A percentile compares a stretch with the other conserved stretches of the same genome.
Conservation (phyloP, 2,888 invertebrate genomes). For the Mesorhabditis belari region DNA sequence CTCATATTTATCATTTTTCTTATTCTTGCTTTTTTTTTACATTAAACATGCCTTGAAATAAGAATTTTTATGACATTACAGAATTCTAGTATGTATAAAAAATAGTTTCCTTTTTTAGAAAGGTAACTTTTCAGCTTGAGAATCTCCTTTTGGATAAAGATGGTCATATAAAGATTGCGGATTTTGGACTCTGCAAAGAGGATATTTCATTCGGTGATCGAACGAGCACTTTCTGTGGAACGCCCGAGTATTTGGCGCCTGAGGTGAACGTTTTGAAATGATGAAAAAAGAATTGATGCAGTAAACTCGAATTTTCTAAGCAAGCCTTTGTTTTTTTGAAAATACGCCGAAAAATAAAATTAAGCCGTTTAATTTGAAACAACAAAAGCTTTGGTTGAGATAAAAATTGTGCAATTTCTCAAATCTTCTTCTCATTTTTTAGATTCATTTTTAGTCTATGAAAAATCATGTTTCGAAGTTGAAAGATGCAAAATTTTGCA, state of each 20-base stretch:
- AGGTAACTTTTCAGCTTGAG: conserved; percentile 67
- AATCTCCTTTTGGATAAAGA: conserved; percentile 95
- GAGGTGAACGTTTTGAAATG: conserved; percentile 66
- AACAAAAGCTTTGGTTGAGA: no score
- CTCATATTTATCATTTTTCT: no score
- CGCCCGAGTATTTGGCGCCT: conserved; percentile 89
- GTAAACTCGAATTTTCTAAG: not conserved
- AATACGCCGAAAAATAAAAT: no score
- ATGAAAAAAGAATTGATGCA: not conserved
- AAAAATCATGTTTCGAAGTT: not conserved
- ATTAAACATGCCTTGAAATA: no score
- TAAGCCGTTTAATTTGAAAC: no score
- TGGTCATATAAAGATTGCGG: conserved; percentile 98
- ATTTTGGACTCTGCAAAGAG: conserved; percentile 99
- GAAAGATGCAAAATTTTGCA: not conserved
- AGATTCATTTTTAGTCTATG: not conserved
- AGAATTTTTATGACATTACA: no score
- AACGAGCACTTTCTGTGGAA: conserved; percentile 61
- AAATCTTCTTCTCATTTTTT: not conserved
- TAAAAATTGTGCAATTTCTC: not conserved
- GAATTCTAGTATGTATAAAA: no score
- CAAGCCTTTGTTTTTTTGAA: not conserved
- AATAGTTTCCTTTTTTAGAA: not conserved
- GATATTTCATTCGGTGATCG: conserved; percentile 84
- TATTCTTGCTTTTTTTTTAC: no score